These are phyloP conservation scores for Ariopsis seemanni DNA, from an alignment of 2,113 vertebrate species.

Conservation along the genomic window DNA sequence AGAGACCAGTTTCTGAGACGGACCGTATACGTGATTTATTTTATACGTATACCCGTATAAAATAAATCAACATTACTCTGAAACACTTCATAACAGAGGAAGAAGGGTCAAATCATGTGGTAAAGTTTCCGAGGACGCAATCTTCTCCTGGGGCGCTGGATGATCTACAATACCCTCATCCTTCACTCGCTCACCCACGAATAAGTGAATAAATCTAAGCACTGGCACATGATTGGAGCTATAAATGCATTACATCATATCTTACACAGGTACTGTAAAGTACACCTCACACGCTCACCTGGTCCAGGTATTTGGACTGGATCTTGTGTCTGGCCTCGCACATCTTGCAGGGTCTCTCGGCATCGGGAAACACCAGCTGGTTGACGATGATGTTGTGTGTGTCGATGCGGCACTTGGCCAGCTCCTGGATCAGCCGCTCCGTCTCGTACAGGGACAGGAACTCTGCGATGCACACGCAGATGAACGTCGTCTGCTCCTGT, in stretches of 20 bases:
- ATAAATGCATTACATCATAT: background rate
- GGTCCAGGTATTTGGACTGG: slow-evolving; percentile 95
- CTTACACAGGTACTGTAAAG: background rate
- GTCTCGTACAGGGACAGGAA: slow-evolving; percentile 95
- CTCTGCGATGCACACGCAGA: slow-evolving; percentile 93
- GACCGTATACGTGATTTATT: no score
- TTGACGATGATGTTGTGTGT: slow-evolving; percentile 96
- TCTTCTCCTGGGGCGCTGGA: no score
- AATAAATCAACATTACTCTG: no score
- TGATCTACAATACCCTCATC: background rate
- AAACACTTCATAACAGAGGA: no score
- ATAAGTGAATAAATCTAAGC: background rate
- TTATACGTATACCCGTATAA: no score
- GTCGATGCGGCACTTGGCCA: slow-evolving; percentile 93
- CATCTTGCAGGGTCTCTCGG: slow-evolving; percentile 86
- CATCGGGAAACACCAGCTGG: slow-evolving; percentile 89
- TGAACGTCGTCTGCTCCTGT: slow-evolving; percentile 94
- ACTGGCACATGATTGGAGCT: no score
- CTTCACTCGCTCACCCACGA: background rate
- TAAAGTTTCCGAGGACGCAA: no score
- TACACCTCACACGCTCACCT: slow-evolving; percentile 69
- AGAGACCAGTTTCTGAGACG: no score
- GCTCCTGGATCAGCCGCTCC: slow-evolving; percentile 89
- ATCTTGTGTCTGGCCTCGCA: slow-evolving; percentile 94
- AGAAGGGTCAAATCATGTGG: no score